Percentiles rank a stretch among this genome's conserved stretches.
These are phyloP conservation scores for Rhinoderma darwinii DNA, from an alignment of 2,113 vertebrate genomes.

Conservation along the genomic window DNA sequence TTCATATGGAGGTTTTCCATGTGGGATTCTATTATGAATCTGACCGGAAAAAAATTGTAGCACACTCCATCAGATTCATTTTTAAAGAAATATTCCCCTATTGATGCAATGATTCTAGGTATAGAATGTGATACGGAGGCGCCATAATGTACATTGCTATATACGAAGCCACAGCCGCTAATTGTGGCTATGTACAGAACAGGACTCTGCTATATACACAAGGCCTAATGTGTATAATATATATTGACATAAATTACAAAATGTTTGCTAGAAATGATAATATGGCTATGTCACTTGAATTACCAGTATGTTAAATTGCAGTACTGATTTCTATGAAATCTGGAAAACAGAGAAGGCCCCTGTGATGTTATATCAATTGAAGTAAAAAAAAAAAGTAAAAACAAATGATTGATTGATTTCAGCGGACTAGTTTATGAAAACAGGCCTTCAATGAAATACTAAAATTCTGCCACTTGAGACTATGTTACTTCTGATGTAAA, in stretches of 20 bases:
- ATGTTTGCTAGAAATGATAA: not conserved
- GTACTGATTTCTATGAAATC: not conserved
- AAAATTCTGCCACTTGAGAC: constrained; percentile 14
- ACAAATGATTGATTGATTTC: constrained; percentile 6
- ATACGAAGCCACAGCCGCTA: not conserved
- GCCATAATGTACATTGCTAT: not conserved
- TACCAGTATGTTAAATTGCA: not conserved
- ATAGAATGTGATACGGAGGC: not conserved
- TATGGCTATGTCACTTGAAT: not conserved
- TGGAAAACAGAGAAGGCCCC: not conserved
- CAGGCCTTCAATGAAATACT: constrained; percentile 28
- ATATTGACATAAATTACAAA: not conserved
- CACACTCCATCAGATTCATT: not conserved
- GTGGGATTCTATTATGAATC: no score
- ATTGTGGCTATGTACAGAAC: no score
- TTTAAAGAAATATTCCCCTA: not conserved
- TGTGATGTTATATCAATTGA: not conserved
- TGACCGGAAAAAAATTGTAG: no score
- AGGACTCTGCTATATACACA: no score
- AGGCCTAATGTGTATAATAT: not conserved
- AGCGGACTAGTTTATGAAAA: constrained; percentile 5
- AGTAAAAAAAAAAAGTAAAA: not conserved
- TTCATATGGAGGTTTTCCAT: no score
- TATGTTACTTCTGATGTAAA: constrained; percentile 47
- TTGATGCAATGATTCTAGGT: not conserved